Evolutionary conservation across 2,797 vertebrate species (phyloP).

Genomic region (Acomys russatus): DNA sequence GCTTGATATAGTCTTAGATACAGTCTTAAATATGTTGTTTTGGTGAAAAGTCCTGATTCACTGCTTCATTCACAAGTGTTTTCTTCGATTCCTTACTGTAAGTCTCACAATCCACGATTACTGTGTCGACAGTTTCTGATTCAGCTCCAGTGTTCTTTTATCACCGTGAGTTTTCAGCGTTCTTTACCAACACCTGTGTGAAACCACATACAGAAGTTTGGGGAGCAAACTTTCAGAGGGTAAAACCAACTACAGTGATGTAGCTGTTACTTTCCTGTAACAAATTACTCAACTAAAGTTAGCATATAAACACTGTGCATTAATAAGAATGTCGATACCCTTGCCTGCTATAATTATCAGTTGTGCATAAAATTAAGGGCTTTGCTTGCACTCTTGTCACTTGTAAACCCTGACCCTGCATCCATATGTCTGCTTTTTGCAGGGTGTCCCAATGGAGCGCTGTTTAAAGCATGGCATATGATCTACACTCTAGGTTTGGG

Average conservation of each 20-base stretch:
- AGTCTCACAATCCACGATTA: slow-evolving; percentile 74
- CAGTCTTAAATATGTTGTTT: slow-evolving; percentile 46
- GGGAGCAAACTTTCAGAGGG: neutral
- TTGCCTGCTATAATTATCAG: neutral
- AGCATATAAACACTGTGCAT: slow-evolving; percentile 5
- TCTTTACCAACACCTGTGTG: slow-evolving; percentile 91
- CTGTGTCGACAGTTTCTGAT: slow-evolving; percentile 90
- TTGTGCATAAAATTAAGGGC: neutral
- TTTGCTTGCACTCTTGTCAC: neutral
- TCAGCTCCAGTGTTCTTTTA: slow-evolving; percentile 91
- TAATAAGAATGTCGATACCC: neutral
- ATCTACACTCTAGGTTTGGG: neutral
- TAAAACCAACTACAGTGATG: neutral
- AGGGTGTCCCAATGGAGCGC: neutral
- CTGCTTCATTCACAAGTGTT: slow-evolving; percentile 33
- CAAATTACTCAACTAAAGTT: slow-evolving; percentile 25
- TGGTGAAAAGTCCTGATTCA: slow-evolving; percentile 51
- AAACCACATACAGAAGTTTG: slow-evolving; percentile 61
- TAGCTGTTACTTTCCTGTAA: slow-evolving; percentile 54
- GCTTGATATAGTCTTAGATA: slow-evolving; percentile 33
- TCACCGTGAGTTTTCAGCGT: slow-evolving; percentile 92
- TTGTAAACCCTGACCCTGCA: neutral
- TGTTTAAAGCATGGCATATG: neutral
- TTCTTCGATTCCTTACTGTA: slow-evolving; percentile 54
- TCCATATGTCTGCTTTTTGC: neutral